These are phyloP conservation scores for Ostrea denselamellosa DNA, from an alignment of 1,140 invertebrate species.

Conservation along the genomic window DNA sequence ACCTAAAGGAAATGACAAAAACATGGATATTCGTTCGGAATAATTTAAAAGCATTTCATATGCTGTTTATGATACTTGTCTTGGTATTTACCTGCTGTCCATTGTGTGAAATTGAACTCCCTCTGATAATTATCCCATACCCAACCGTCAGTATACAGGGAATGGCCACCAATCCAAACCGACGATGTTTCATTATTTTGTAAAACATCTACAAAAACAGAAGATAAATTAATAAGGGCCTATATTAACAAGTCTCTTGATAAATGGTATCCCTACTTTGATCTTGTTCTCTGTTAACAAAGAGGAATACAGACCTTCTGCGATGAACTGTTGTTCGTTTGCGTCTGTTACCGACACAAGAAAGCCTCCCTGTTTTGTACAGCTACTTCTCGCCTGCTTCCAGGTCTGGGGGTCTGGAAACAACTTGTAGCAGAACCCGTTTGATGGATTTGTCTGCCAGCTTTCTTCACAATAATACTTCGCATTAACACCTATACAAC, in stretches of 20 bases:
- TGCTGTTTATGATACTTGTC: neutral
- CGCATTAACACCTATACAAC: neutral
- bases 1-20: neutral
- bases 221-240: neutral
- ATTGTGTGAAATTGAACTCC: neutral
- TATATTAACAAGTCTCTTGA: no score
- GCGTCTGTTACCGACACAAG: neutral
- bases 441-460: neutral
- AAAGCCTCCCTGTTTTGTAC: neutral
- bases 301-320: neutral
- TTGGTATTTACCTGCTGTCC: neutral
- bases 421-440: constrained; percentile 4
- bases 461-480: neutral
- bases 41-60: neutral
- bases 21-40: neutral
- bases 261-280: neutral
- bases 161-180: neutral
- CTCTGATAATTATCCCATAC: neutral
- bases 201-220: neutral
- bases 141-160: neutral
- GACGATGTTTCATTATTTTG: neutral
- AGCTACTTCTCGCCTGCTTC: neutral
- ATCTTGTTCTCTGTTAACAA: neutral
- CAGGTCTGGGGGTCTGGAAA: neutral
- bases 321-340: neutral